Conservation (phyloP, 2,888 invertebrate species). For the Byasa hedistus region DNA sequence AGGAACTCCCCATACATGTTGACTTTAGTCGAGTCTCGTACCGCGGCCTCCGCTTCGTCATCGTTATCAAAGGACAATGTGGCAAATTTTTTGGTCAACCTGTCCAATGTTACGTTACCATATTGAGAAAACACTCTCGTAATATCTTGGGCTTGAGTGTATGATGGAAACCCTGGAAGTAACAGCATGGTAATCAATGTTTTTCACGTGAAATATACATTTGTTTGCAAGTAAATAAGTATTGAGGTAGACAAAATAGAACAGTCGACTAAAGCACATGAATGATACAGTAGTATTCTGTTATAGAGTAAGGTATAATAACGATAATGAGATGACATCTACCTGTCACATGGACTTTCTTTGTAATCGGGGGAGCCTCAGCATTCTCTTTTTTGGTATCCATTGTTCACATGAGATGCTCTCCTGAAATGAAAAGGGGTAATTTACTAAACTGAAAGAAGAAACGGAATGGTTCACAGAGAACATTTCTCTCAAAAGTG, state of each 20-base stretch:
- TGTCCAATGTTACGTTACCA: constrained; percentile 48
- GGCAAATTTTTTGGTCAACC: constrained; percentile 40
- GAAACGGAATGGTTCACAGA: too few species aligned
- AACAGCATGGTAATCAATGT: too few species aligned
- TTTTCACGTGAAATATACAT: too few species aligned
- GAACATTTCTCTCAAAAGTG: too few species aligned
- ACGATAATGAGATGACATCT: not conserved
- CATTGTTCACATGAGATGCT: constrained; percentile 3
- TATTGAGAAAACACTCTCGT: constrained; percentile 46
- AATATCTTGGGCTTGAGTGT: constrained; percentile 54
- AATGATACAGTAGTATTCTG: too few species aligned
- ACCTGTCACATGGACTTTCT: constrained; percentile 4
- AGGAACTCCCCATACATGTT: constrained; percentile 58
- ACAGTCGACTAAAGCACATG: too few species aligned
- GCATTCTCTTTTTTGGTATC: not conserved
- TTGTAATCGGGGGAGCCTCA: not conserved
- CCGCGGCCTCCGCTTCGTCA: constrained; percentile 42
- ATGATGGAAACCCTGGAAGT: constrained; percentile 56
- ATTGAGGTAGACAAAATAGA: too few species aligned
- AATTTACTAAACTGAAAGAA: too few species aligned
- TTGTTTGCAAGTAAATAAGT: too few species aligned
- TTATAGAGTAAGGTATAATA: too few species aligned
- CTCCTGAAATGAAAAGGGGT: not conserved
- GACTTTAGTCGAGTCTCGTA: constrained; percentile 40
- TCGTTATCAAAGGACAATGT: constrained; percentile 39